Evolutionary conservation across 2,797 vertebrate species (phyloP).

Genomic region (Cyclura pinguis): DNA sequence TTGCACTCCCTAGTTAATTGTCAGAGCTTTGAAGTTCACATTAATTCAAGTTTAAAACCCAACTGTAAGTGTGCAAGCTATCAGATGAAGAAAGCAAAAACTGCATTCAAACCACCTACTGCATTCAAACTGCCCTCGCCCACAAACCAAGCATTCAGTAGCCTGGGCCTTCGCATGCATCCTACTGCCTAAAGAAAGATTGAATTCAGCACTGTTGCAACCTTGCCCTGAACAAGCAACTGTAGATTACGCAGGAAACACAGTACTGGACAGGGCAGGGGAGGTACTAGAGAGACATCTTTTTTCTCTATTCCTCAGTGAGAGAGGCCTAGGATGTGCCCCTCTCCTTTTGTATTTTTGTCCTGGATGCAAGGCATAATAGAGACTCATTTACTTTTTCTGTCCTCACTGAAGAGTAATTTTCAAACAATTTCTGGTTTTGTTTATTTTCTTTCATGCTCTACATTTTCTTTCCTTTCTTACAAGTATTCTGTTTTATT

Average conservation of each 20-base stretch:
- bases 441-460: not conserved
- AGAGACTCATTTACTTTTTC: not conserved
- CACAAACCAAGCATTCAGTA: not conserved
- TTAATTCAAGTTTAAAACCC: not conserved
- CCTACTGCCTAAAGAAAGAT: not conserved
- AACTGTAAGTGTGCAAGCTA: not conserved
- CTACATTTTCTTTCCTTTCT: not conserved
- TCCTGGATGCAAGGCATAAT: not conserved
- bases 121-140: not conserved
- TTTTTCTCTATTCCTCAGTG: not conserved
- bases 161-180: not conserved
- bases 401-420: not conserved
- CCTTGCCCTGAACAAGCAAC: not conserved
- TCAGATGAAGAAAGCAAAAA: not conserved
- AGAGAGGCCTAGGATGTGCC: no score
- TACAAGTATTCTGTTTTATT: not conserved
- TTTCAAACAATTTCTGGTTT: not conserved
- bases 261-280: no score
- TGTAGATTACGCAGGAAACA: not conserved
- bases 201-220: not conserved
- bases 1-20: constrained; percentile 27
- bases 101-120: not conserved
- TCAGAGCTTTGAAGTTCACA: constrained; percentile 2
- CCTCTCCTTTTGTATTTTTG: not conserved
- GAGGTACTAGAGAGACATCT: not conserved